phyloP scores from a whole-genome alignment of 2,113 vertebrate genomes.

The Chaetorhynchus papuensis region DNA sequence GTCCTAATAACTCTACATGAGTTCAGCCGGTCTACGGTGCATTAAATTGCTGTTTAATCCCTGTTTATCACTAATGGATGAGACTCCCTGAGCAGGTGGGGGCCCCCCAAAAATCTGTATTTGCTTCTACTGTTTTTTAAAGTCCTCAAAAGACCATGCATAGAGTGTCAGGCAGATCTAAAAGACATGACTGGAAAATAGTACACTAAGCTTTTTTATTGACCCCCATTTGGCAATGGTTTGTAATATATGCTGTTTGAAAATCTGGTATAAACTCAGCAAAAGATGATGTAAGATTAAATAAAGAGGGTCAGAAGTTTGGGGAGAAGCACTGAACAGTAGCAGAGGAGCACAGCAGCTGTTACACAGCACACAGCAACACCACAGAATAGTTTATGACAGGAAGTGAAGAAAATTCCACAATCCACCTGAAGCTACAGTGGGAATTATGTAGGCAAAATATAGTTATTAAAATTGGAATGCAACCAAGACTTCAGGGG shows the following conservation, averaged over 20 bases:
- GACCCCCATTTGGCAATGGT: neutral
- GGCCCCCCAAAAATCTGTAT: neutral
- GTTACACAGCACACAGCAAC: neutral
- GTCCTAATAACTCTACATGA: neutral
- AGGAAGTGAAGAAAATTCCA: slow-evolving; percentile 51
- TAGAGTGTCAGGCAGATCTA: neutral
- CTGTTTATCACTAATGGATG: neutral
- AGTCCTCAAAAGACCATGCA: neutral
- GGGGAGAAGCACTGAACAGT: slow-evolving; percentile 17
- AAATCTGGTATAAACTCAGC: neutral
- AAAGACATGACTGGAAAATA: neutral
- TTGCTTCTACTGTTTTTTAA: neutral
- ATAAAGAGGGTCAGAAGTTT: slow-evolving; percentile 55
- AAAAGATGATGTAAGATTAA: slow-evolving; percentile 24
- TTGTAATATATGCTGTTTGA: neutral
- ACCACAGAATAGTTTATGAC: slow-evolving; percentile 28
- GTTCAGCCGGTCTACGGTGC: neutral
- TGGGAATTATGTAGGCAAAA: slow-evolving; percentile 40
- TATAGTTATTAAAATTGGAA: slow-evolving; percentile 55
- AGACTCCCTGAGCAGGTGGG: neutral
- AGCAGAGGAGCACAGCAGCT: slow-evolving; percentile 30
- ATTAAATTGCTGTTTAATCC: neutral
- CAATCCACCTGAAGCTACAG: slow-evolving; percentile 51
- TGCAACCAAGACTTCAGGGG: slow-evolving; percentile 40
- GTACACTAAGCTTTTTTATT: neutral